Evolutionary conservation across 92 coral and sea anemone genomes (phyloP).

Genomic region (Phenganax stokvisi): DNA sequence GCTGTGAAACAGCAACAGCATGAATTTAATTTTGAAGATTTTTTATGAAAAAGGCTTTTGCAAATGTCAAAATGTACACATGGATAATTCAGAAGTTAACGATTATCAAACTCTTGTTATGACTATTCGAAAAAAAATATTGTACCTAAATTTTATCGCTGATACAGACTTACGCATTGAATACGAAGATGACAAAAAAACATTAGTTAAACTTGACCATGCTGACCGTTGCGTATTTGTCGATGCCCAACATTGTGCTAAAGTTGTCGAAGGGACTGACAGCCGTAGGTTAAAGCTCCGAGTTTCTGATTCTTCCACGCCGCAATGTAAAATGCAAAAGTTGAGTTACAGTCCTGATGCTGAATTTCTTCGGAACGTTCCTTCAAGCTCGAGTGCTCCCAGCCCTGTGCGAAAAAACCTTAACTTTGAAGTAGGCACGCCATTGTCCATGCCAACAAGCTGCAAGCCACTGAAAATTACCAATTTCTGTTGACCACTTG

Average conservation of each 20-base stretch:
- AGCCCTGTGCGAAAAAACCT: background rate
- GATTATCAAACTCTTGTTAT: constrained; percentile 3
- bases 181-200: constrained; percentile 12
- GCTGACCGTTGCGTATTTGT: background rate
- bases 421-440: constrained; percentile 1
- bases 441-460: background rate
- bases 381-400: background rate
- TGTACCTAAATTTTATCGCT: constrained; percentile 9
- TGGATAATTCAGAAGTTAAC: background rate
- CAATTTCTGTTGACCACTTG: constrained; percentile 5
- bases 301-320: constrained; percentile 14
- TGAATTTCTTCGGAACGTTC: background rate
- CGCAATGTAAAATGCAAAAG: background rate
- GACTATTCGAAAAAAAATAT: background rate
- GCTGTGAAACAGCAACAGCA: background rate
- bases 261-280: constrained; percentile 24
- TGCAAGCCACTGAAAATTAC: background rate
- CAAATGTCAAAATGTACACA: background rate
- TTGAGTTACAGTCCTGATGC: background rate
- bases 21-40: background rate
- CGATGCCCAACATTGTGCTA: constrained; percentile 11
- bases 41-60: background rate
- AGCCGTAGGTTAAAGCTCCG: constrained; percentile 9
- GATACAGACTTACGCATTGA: constrained; percentile 4
- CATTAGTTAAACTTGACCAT: constrained; percentile 1